Conservation (phyloP, 2,888 invertebrate genomes). For the Rapana venosa region DNA sequence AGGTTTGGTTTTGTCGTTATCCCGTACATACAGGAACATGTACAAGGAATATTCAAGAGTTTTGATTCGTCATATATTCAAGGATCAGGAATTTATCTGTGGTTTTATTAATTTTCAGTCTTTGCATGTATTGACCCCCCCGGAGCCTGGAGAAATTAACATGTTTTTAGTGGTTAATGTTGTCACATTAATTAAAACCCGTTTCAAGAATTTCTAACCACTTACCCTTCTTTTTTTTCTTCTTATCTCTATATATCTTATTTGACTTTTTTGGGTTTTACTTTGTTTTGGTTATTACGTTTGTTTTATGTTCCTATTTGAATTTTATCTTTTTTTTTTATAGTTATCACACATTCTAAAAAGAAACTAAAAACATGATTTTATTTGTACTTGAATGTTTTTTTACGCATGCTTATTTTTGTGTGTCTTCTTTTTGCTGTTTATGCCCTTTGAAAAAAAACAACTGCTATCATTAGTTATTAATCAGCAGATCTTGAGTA, state of each 20-base stretch:
- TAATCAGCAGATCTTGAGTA: too few species aligned
- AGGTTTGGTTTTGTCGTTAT: background rate
- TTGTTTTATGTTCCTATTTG: background rate
- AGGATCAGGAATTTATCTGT: background rate
- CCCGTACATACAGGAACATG: background rate
- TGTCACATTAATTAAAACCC: background rate
- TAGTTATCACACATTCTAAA: background rate
- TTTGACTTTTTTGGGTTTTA: background rate
- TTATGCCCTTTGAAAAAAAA: too few species aligned
- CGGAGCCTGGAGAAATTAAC: background rate
- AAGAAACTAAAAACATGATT: background rate
- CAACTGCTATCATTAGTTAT: too few species aligned
- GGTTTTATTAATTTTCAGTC: background rate
- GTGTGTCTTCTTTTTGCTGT: background rate
- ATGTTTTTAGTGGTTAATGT: background rate
- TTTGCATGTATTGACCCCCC: background rate
- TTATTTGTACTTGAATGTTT: background rate
- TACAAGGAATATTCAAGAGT: constrained; percentile 9
- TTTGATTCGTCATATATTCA: background rate
- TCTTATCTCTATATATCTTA: background rate
- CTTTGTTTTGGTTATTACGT: background rate
- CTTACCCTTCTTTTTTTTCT: background rate
- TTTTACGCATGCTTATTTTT: background rate
- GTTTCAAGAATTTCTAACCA: background rate
- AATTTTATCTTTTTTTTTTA: background rate